Evolutionary conservation across 2,888 invertebrate species (phyloP), one percentile per base, ranked within the genome.

Genomic region (Notocelia uddmanniana): DNA sequence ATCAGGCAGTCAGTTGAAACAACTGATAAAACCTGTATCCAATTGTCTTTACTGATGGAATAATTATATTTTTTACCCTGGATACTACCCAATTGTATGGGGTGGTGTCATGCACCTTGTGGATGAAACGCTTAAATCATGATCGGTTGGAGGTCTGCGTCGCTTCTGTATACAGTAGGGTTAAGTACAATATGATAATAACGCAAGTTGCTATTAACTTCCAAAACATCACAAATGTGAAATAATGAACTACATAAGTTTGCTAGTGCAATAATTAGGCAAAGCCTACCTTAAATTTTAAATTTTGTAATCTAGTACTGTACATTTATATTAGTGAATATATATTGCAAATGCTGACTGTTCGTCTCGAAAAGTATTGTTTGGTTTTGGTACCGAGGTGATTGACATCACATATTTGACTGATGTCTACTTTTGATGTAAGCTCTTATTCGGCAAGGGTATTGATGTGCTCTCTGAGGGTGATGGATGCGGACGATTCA

Each of bases 251-350:
- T 87, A 89, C 86, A 87, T 89, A 89, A 90, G 85, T 89, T 86
- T 86, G 84, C 87, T 89, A 91, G 93, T 93, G 93, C 93, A 93
- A 93, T 93, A 93, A 91, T 88, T 82, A 84, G 93, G 93, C 93
- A 91, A 91, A 93, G 93, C 93, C 93, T 92, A 89, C 84, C 79
- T 84, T 89, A 88, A 87, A 86, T 82, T 85, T 81, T 85, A 85
- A 84, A 80, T 89, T 88, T 91, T 92, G 89, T 91, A 92, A 89
- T 83, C 86, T 89, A 91, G 88, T 84, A 87, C 83, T 84, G 84
- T 88, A 88, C 88, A 84, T 88, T 83, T 89, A 88, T 86, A 85
- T 84, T 81, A 83, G 84, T 81, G 80, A 79, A 76, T 76, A 76
- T 77, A 78, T 77, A 79, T 80, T 78, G 58, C 73, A 76, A 78